These are phyloP conservation scores for Spodoptera litura DNA, from an alignment of 1,140 invertebrate species.

Conservation along the genomic window DNA sequence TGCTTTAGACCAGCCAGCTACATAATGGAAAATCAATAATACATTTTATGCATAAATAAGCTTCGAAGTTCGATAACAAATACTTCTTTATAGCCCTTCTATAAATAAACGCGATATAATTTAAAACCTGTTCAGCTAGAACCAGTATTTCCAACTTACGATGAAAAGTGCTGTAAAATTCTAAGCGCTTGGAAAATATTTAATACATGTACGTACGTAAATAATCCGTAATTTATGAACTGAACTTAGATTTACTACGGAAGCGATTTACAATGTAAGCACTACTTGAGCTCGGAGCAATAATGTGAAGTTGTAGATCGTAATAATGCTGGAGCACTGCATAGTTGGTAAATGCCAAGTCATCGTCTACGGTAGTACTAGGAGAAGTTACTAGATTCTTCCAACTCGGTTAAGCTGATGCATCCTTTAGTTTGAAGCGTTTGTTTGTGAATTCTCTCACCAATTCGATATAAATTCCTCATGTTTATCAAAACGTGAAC, in stretches of 20 bases:
- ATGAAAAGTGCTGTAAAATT: slow-evolving; percentile 2
- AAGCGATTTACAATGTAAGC: slow-evolving; percentile 30
- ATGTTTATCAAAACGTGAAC: no score
- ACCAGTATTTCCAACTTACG: neutral
- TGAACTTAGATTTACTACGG: slow-evolving; percentile 19
- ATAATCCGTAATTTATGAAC: slow-evolving; percentile 34
- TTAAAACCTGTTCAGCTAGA: neutral
- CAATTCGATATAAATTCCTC: no score
- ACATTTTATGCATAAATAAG: no score
- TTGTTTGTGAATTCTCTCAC: neutral
- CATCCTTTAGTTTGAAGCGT: slow-evolving; percentile 15
- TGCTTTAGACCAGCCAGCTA: no score
- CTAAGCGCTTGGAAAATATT: slow-evolving; percentile 16
- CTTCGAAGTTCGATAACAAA: no score
- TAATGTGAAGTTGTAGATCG: slow-evolving; percentile 11
- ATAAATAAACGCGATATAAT: neutral
- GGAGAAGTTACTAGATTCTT: slow-evolving; percentile 8
- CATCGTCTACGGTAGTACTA: neutral
- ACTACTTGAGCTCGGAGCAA: slow-evolving; percentile 1
- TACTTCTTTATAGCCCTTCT: no score
- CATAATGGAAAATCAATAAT: no score
- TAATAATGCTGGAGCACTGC: neutral
- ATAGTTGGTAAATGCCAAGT: slow-evolving; percentile 16
- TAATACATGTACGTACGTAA: slow-evolving; percentile 1
- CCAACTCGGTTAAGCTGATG: neutral